A percentile compares a stretch with the other conserved stretches of the same genome.
phyloP scores from a whole-genome alignment of 2,797 vertebrate genomes.

The Rhinichthys osculus region DNA sequence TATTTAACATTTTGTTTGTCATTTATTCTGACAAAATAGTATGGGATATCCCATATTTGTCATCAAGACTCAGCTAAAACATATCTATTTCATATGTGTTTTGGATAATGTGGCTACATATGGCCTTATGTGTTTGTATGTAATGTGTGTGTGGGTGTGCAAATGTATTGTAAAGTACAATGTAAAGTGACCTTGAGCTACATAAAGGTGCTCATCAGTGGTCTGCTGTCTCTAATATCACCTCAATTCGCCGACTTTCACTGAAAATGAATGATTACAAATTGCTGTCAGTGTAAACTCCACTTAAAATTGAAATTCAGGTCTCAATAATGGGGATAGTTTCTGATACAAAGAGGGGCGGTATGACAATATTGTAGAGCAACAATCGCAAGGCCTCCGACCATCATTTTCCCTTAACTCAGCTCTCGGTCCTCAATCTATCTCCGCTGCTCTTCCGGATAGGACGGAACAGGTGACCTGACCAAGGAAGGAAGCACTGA shows the following conservation, averaged over 20 bases:
- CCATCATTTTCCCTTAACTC: background rate
- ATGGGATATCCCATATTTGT: background rate
- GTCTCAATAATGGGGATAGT: background rate
- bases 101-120: too few species aligned
- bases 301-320: background rate
- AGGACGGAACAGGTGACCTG: conserved; percentile 62
- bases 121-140: too few species aligned
- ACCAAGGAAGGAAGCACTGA: conserved; percentile 62
- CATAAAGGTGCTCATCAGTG: too few species aligned
- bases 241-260: background rate
- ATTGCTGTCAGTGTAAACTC: background rate
- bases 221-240: background rate
- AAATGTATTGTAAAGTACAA: too few species aligned
- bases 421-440: conserved; percentile 35
- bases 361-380: background rate
- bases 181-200: too few species aligned
- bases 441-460: conserved; percentile 37
- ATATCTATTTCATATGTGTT: too few species aligned
- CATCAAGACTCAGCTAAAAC: too few species aligned
- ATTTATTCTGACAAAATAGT: background rate
- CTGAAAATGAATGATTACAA: background rate
- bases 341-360: background rate
- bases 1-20: background rate
- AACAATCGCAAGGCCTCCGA: conserved; percentile 11
- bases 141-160: too few species aligned